Percentiles rank a stretch among this genome's conserved stretches.
These are phyloP conservation scores for Teleogryllus oceanicus DNA, from an alignment of 2,888 invertebrate species.

Conservation along the genomic window DNA sequence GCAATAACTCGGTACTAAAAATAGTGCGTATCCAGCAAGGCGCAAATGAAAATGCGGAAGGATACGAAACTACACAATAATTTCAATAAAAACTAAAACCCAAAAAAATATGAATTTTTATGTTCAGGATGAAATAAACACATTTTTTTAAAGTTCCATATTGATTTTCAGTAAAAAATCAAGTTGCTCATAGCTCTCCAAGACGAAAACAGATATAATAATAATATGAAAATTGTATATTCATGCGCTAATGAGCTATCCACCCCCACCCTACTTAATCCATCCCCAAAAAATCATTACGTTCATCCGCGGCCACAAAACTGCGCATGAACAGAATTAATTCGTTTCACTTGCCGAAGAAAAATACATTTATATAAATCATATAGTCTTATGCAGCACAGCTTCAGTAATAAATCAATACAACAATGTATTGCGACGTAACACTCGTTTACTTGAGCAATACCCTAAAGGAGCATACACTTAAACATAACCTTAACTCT, in stretches of 20 bases:
- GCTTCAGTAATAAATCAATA: not conserved
- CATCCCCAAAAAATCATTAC: conserved; percentile 80
- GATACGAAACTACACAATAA: conserved; percentile 39
- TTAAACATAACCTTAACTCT: no score
- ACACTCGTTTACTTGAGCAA: no score
- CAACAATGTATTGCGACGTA: not conserved
- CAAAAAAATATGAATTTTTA: not conserved
- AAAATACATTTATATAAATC: conserved; percentile 34
- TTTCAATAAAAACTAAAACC: conserved; percentile 52
- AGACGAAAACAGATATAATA: conserved; percentile 29
- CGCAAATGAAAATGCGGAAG: conserved; percentile 50
- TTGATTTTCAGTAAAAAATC: conserved; percentile 28
- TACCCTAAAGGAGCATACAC: no score
- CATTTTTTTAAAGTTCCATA: not conserved
- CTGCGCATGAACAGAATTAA: conserved; percentile 38
- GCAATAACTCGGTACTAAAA: conserved; percentile 63
- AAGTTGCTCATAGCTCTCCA: conserved; percentile 3
- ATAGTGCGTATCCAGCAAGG: conserved; percentile 58
- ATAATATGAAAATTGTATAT: conserved; percentile 57
- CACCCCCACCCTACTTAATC: conserved; percentile 37
- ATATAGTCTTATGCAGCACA: conserved; percentile 28
- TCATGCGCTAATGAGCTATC: conserved; percentile 61
- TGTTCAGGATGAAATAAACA: not conserved
- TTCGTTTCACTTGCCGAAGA: conserved; percentile 35
- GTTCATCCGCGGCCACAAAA: conserved; percentile 58